phyloP scores from a whole-genome alignment of 2,113 vertebrate species.

The Caretta caretta region DNA sequence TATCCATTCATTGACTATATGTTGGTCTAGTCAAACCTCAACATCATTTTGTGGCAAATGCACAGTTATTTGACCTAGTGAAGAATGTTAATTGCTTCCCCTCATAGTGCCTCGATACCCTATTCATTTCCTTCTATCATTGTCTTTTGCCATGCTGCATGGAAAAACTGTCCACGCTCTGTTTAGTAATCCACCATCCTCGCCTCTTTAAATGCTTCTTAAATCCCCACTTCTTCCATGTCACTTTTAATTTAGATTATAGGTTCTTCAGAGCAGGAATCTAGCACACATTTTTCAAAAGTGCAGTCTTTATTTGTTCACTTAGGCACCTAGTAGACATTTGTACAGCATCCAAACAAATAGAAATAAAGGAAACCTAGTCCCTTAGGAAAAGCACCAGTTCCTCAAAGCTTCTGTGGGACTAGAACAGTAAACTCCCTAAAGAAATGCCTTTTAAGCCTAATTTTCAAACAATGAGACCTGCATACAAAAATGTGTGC shows the following conservation, averaged over 20 bases:
- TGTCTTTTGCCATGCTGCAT: not conserved
- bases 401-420: not conserved
- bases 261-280: not conserved
- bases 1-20: not conserved
- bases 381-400: constrained; percentile 10
- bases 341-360: constrained; percentile 30
- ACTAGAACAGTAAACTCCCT: not conserved
- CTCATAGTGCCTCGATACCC: not conserved
- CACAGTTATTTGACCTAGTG: not conserved
- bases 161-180: not conserved
- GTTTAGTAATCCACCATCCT: not conserved
- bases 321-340: constrained; percentile 20
- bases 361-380: constrained; percentile 35
- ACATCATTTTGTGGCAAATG: not conserved
- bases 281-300: not conserved
- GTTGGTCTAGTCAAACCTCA: not conserved
- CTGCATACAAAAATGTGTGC: not conserved
- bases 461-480: constrained; percentile 2
- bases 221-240: not conserved
- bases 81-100: not conserved
- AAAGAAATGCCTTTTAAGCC: not conserved
- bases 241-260: not conserved
- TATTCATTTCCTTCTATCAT: not conserved
- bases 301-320: constrained; percentile 1
- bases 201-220: not conserved